A percentile compares a stretch with the other conserved stretches of the same genome.
Conservation (phyloP, 1,140 invertebrate species). For the Camponotus pennsylvanicus region DNA sequence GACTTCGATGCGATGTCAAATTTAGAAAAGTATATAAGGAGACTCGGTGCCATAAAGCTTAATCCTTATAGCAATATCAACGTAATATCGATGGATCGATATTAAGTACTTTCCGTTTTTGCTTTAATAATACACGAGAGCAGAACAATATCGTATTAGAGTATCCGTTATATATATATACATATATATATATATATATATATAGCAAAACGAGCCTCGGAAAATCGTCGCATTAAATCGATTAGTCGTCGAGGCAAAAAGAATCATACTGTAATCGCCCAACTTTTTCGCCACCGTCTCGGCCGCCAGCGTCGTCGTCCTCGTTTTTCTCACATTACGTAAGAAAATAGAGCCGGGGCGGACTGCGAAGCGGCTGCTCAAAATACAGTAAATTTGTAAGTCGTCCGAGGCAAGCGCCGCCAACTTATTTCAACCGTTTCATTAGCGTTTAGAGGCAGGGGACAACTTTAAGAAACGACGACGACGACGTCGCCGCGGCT, state of each 20-base stretch:
- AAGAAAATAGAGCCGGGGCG: conserved; percentile 29
- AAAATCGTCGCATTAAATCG: conserved; percentile 36
- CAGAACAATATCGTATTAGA: neutral
- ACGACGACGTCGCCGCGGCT: conserved; percentile 29
- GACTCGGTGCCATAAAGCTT: conserved; percentile 3
- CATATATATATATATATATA: neutral
- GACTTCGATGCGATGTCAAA: neutral
- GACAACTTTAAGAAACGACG: conserved; percentile 61
- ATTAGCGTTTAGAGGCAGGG: conserved; percentile 54
- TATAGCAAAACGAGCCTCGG: neutral
- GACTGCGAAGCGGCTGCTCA: conserved; percentile 48
- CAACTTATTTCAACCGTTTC: conserved; percentile 61
- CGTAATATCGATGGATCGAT: neutral
- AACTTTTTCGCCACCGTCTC: conserved; percentile 40
- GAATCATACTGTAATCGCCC: conserved; percentile 50
- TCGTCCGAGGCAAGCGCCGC: conserved; percentile 52
- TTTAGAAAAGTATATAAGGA: neutral
- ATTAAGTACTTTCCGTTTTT: neutral
- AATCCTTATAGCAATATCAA: neutral
- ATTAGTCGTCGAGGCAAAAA: conserved; percentile 39
- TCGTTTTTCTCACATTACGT: conserved; percentile 61
- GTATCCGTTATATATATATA: too few species aligned
- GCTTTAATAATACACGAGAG: conserved; percentile 16
- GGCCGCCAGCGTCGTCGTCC: neutral
- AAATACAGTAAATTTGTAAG: conserved; percentile 63